Conservation (phyloP, 2,113 vertebrate genomes). For the Pangasianodon hypophthalmus region DNA sequence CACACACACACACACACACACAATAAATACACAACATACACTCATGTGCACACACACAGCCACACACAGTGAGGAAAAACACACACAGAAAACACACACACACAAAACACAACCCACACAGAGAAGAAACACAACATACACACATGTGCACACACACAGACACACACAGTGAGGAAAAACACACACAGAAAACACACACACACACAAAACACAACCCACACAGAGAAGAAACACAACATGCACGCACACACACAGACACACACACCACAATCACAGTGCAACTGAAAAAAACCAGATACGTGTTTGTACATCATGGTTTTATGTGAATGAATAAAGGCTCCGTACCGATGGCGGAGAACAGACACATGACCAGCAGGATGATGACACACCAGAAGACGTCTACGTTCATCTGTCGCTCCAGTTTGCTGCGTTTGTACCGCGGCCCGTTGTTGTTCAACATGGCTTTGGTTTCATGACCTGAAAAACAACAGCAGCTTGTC, state of each 20-base stretch:
- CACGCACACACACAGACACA: background rate
- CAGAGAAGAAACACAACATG: too few relatives aligned
- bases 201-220: too few relatives aligned
- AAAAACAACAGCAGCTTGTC: background rate
- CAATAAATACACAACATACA: too few relatives aligned
- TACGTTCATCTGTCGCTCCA: slow-evolving; percentile 94
- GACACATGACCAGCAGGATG: slow-evolving; percentile 92
- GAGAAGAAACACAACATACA: too few relatives aligned
- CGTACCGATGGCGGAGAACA: slow-evolving; percentile 90
- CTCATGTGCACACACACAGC: too few relatives aligned
- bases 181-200: too few relatives aligned
- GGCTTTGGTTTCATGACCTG: slow-evolving; percentile 98
- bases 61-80: too few relatives aligned
- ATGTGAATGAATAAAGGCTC: background rate
- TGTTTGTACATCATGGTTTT: background rate
- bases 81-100: too few relatives aligned
- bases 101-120: too few relatives aligned
- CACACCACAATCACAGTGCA: background rate
- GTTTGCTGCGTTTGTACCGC: slow-evolving; percentile 95
- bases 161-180: too few relatives aligned
- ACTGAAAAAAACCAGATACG: background rate
- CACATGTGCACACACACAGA: too few relatives aligned
- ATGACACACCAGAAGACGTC: slow-evolving; percentile 97
- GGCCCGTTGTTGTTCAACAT: slow-evolving; percentile 97
- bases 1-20: too few relatives aligned